phyloP scores from a whole-genome alignment of 1,140 invertebrate genomes.

The Apis dorsata region DNA sequence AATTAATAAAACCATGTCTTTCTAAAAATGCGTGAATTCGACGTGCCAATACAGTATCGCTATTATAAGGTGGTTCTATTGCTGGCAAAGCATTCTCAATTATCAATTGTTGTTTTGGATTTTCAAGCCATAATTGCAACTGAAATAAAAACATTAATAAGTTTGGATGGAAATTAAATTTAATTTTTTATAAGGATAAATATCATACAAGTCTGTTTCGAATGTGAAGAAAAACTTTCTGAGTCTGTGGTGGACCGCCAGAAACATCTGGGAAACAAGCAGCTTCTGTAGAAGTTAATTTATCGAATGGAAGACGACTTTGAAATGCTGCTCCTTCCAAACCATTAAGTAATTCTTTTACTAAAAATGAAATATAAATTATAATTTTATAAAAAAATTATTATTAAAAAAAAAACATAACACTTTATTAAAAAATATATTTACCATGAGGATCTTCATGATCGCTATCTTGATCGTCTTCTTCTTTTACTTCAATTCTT shows the following conservation, averaged over 20 bases:
- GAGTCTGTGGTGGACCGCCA: conserved; percentile 88
- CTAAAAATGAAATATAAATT: conserved; percentile 69
- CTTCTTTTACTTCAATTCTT: conserved; percentile 75
- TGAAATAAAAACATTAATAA: conserved; percentile 70
- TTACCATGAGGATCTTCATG: conserved; percentile 78
- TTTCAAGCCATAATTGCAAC: conserved; percentile 98
- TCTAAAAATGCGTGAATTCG: conserved; percentile 96
- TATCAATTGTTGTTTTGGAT: conserved; percentile 95
- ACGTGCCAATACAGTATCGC: conserved; percentile 90
- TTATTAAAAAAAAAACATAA: neutral
- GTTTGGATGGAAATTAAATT: conserved; percentile 7
- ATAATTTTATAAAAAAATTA: neutral
- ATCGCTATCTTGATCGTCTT: conserved; percentile 78
- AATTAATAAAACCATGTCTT: conserved; percentile 98
- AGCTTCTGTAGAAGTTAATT: conserved; percentile 96
- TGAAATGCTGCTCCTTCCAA: conserved; percentile 96
- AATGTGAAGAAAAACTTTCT: conserved; percentile 95
- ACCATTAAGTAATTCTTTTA: conserved; percentile 81
- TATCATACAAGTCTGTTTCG: conserved; percentile 90
- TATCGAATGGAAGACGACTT: conserved; percentile 95
- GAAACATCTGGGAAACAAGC: conserved; percentile 96
- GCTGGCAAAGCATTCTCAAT: conserved; percentile 89
- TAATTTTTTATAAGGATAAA: neutral
- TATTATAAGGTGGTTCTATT: conserved; percentile 95
- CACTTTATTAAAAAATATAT: neutral